These are phyloP conservation scores for Nymphicus hollandicus DNA, from an alignment of 2,113 vertebrate species.

Conservation along the genomic window DNA sequence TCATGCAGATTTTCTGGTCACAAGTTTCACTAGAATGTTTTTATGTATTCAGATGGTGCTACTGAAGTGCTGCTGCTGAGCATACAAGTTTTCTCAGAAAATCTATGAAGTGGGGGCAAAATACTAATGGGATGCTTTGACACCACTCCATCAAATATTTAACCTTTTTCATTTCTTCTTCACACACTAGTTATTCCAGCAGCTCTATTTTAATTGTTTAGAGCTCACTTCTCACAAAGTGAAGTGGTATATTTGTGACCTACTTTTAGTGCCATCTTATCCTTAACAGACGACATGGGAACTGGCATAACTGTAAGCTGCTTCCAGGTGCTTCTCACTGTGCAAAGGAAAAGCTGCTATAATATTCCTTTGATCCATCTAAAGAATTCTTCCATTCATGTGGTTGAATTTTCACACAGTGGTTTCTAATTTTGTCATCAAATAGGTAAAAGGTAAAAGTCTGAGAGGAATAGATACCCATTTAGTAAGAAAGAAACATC, in stretches of 20 bases:
- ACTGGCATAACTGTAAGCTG: background rate
- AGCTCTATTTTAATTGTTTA: slow-evolving; percentile 44
- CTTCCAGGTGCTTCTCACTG: background rate
- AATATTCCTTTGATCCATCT: background rate
- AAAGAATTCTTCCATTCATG: background rate
- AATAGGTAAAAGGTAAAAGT: background rate
- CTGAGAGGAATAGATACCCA: background rate
- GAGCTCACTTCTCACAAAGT: slow-evolving; percentile 11
- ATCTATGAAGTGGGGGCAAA: slow-evolving; percentile 11
- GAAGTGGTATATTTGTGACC: slow-evolving; percentile 6
- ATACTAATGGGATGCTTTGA: slow-evolving; percentile 48
- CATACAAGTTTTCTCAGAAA: slow-evolving; percentile 28
- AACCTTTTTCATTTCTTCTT: slow-evolving; percentile 48
- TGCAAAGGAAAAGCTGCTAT: background rate
- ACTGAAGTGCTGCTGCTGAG: slow-evolving; percentile 21
- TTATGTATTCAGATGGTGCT: slow-evolving; percentile 6
- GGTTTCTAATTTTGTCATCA: background rate
- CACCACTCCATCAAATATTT: slow-evolving; percentile 59
- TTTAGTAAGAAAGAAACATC: background rate
- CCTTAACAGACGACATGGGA: background rate
- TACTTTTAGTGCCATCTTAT: slow-evolving; percentile 3
- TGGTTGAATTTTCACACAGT: background rate
- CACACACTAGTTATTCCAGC: slow-evolving; percentile 12
- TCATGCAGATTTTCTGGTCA: slow-evolving; percentile 6
- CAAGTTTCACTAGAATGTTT: background rate